Base-by-base conservation (phyloP, 2,888 invertebrate species). In the Catocala fraxini region DNA sequence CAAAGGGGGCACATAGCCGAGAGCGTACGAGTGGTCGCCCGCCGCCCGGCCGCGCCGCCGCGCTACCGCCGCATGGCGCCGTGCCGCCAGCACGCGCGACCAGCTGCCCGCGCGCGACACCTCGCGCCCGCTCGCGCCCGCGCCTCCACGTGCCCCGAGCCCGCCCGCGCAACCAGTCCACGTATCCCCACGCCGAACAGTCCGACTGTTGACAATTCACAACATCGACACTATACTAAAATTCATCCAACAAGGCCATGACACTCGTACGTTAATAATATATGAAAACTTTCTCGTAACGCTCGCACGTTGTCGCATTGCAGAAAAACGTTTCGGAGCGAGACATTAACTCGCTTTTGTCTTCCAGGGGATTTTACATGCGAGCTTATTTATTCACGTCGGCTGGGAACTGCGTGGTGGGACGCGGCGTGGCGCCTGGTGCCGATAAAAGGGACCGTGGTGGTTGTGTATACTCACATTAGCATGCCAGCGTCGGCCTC, bases 1-100 rank as follows among this genome's bases (percentile, higher is more conserved):
- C 92, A 90, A 90, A 85, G 90, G 89, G 91, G 94, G 94, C 94
- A 92, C 94, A 94, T 94, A 90, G 93, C 93, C 93, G 92, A 91
- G 91, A 89, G 92, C 93, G 93, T 83, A 88, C 89, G 89, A 88
- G 87, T 81, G 83, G 72, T 81, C 86, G 90, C 88, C 87, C 89
- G 91, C 88, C 90, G 89, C 88, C 82, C 90, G 92, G 92, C 91
- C 87, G 89, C 90, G 87, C 88, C 89, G 84, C 87, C 89, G 88
- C 89, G 89, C 90, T 90, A 91, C 89, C 87, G 84, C 67, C 85
- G 87, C 84, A 81, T 84, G 80, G 85, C 88, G 81, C 83, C 82
- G 81, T 82, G 76, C 77, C 80, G 77, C 82, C 78, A 72, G 75
- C 62, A 79, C 83, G 81, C 81, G 83, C 83, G 80, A 77, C 76